Evolutionary conservation across 2,888 invertebrate species (phyloP).

Genomic region (Uloborus plumipes): DNA sequence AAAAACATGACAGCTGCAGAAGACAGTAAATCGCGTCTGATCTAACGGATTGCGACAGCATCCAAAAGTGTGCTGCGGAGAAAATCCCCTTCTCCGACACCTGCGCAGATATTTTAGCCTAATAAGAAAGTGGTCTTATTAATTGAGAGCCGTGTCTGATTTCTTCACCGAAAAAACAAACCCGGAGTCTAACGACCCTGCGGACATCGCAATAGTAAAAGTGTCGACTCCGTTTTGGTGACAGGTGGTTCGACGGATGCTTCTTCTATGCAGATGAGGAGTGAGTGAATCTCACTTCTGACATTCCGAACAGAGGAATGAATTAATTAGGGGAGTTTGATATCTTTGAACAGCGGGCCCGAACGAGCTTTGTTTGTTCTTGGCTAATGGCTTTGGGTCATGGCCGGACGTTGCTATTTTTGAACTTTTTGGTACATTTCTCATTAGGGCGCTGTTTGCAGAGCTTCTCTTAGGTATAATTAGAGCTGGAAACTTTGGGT

Average conservation of each 20-base stretch:
- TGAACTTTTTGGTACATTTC: neutral
- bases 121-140: no score
- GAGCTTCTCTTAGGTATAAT: no score
- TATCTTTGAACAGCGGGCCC: conserved; percentile 1
- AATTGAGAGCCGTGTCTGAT: no score
- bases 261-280: conserved; percentile 7
- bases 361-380: neutral
- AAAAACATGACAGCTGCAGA: no score
- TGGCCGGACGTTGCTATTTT: conserved; percentile 1
- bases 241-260: neutral
- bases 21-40: no score
- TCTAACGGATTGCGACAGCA: no score
- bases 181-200: conserved; percentile 3
- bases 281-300: conserved; percentile 6
- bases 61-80: no score
- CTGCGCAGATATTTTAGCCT: no score
- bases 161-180: no score
- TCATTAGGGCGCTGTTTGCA: no score
- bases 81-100: no score
- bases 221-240: neutral
- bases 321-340: conserved; percentile 3
- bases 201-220: neutral
- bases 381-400: conserved; percentile 1
- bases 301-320: conserved; percentile 1
- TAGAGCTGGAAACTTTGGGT: no score